Evolutionary conservation across 2,888 invertebrate species (phyloP), one percentile per base, ranked within the genome.

Genomic region (Caenorhabditis sp.): DNA sequence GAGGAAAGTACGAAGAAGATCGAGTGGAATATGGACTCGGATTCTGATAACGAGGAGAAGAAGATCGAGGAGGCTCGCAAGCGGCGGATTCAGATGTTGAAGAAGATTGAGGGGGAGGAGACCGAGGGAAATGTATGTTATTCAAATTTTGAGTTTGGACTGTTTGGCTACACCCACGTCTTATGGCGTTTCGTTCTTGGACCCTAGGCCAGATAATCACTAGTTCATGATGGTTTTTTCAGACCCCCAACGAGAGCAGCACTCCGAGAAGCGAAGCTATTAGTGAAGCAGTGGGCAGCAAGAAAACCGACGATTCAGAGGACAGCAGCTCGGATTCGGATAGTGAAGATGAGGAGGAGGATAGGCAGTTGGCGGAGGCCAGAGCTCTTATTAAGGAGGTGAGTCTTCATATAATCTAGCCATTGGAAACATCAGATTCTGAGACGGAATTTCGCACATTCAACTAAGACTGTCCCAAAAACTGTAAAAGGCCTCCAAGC

Each of bases 41-140:
- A 88, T 70, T 86, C 86, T 1, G 90, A 88, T 38, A 87, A 87
- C 28, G 90, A 90, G 73, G 85, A 86, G 58, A 89, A 84, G 59
- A 88, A 87, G 61, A 90, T 90, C 28, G 89, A 88, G 69, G 88
- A 87, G 47, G 76, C 85, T 12, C 68, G 90, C n/a, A 81, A 85
- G 66, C 61, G 87, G 58, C 66, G 90, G 24, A 72, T 86, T 28
- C 75, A 83, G 38, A 63, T 89, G 4, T 10, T 86, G 54, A 64
- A 87, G 35, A 76, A 84, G 22, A 86, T 86, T 16, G 84, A 85
- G 16, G 44, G 61, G 61, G 76, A 35, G 35, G 58, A 68, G 24
- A 59, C 69, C 5, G 73, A 16, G 22, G 81, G 80, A 19, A 72
- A 72, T 73, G 82, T 66, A 10, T 64, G 74, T 64, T 63, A n/a